A percentile compares a stretch with the other conserved stretches of the same genome.
These are phyloP conservation scores for Dendrolimus kikuchii DNA, from an alignment of 1,140 invertebrate species.

Conservation along the genomic window DNA sequence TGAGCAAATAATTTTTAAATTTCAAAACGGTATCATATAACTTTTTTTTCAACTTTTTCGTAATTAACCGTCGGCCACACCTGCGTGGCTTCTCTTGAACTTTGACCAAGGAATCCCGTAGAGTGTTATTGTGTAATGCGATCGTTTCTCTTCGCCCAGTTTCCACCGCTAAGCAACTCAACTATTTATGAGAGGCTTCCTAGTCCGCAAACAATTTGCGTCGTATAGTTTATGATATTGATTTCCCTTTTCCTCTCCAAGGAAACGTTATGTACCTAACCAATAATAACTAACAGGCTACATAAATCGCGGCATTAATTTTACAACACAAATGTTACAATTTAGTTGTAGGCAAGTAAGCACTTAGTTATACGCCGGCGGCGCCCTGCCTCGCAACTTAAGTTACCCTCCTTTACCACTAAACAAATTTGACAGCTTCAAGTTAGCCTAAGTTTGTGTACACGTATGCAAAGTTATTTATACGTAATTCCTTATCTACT, in stretches of 20 bases:
- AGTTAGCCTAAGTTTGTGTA: conserved; percentile 61
- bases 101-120: conserved; percentile 54
- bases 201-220: conserved; percentile 19
- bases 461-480: conserved; percentile 35
- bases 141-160: conserved; percentile 36
- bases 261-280: conserved; percentile 13
- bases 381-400: conserved; percentile 50
- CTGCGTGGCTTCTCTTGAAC: conserved; percentile 53
- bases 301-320: conserved; percentile 66
- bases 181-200: conserved; percentile 44
- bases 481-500: conserved; percentile 14
- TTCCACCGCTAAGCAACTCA: conserved; percentile 28
- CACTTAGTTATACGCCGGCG: conserved; percentile 59
- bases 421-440: conserved; percentile 70
- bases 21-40: conserved; percentile 19
- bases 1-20: neutral
- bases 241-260: neutral
- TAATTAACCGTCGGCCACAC: conserved; percentile 51
- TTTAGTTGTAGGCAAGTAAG: conserved; percentile 61
- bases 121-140: conserved; percentile 50
- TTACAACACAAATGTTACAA: conserved; percentile 65
- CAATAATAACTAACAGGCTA: conserved; percentile 21
- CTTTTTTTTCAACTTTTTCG: conserved; percentile 28
- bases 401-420: conserved; percentile 56
- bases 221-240: conserved; percentile 13